Conservation (phyloP, 2,888 invertebrate species). For the Aquatica leii region DNA sequence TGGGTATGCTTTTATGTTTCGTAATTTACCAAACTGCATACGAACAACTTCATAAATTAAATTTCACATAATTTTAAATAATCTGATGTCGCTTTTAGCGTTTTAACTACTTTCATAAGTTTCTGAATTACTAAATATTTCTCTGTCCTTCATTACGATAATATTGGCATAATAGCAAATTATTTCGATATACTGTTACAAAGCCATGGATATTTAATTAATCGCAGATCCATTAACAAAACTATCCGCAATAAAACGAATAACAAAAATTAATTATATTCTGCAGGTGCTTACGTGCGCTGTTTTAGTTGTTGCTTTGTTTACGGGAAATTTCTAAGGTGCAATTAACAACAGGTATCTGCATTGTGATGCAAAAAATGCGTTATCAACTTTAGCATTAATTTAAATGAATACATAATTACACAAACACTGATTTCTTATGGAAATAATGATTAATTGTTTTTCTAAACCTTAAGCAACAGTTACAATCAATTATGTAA, state of each 20-base stretch:
- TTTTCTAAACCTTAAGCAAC: conserved; percentile 16
- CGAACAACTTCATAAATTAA: conserved; percentile 22
- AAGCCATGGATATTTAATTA: conserved; percentile 16
- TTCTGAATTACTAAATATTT: conserved; percentile 4
- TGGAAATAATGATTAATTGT: conserved; percentile 29
- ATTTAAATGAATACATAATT: conserved; percentile 17
- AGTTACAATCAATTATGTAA: conserved; percentile 23
- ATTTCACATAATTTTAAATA: conserved; percentile 20
- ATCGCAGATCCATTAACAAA: conserved; percentile 6
- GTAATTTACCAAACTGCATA: conserved; percentile 10
- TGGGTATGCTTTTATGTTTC: neutral
- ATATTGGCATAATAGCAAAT: conserved; percentile 14
- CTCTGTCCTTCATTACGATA: neutral
- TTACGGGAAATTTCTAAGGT: neutral
- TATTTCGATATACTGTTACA: conserved; percentile 10
- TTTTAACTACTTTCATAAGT: conserved; percentile 16
- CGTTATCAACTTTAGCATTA: neutral
- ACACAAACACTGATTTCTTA: conserved; percentile 17
- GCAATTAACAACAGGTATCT: neutral
- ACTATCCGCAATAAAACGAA: conserved; percentile 7
- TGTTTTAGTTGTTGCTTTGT: neutral
- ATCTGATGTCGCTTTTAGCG: conserved; percentile 13
- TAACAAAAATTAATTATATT: conserved; percentile 5
- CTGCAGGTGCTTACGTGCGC: conserved; percentile 2
- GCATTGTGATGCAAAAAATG: too few species aligned